Base-by-base conservation (phyloP, 2,797 vertebrate species). In the Margarornis squamiger region DNA sequence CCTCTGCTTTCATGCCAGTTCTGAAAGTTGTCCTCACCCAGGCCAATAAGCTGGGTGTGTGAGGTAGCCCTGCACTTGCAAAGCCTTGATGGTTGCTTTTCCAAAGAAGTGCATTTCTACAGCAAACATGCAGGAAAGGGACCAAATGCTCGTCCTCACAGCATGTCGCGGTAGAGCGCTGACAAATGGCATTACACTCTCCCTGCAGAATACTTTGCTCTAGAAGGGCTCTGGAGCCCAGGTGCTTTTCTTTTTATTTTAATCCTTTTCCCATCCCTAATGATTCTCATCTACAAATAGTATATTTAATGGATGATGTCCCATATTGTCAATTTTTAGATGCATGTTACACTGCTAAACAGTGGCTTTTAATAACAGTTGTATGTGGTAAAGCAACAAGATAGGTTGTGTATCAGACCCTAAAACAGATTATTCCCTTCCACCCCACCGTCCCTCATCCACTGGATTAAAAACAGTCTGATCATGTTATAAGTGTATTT, bases 21-120 rank as follows among this genome's bases (percentile, higher is more conserved):
- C 98, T 99, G 62, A 99, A 99, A 96, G 99, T 99, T 74, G 99
- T 99, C 89, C 98, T 99, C 94, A 99, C 99, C 13, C 99, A 99
- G 94, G 99, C 99, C 97, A 99, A 99, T 76, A 99, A 99, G 93
- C 98, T 99, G 29, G 99, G 99, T 2, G 99, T 99, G 83, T 98
- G 91, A 98, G 61, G 82, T 6, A 15, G 79, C 62, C 57, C 75
- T 32, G 39, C 61, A 1, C 27, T 54, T 16, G 87, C 67, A 23
- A 57, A 68, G 75, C 83, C 78, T 51, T 48, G 41, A 74, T 5
- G 38, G 89, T 90, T 83, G 95, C 95, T 95, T 82, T 95, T 87
- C 97, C 96, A 98, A 97, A 97, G 97, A 97, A 95, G 95, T 45
- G 67, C 75, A n/a, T 95, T 94, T 93, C 96, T 94, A 12, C 30